Base-by-base conservation (phyloP, 2,113 vertebrate genomes). In the Arvicanthis niloticus region DNA sequence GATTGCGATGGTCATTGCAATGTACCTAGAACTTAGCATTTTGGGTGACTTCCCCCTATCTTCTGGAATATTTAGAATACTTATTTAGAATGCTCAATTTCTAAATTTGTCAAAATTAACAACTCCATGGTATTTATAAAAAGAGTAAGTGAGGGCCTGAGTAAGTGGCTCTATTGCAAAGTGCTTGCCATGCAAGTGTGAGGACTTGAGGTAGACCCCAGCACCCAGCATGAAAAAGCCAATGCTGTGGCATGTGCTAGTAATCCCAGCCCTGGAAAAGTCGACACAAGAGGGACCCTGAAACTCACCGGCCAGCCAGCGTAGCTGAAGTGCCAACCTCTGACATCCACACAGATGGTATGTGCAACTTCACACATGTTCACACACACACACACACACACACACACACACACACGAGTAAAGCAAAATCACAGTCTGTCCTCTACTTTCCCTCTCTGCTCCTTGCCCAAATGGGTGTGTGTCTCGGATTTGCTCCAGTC, bases 401-500 rank as follows among this genome's bases (percentile, higher is more conserved):
- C 3, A 42, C 81, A 84, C 21, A 75, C n/a, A 42, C n/a, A 73
- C 29, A 34, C 68, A 37, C 2, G 13, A 48, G 29, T 45, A 45
- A 95, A 76, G 67, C 91, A 77, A 97, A 67, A 93, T 97, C n/a
- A 93, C 37, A 60, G 22, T 82, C 80, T 84, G 67, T 17, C 22
- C 4, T 51, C 11, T 53, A 58, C 13, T 76, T 8, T 75, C 31
- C 21, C 2, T n/a, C 34, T 17, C 31, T 91, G 58, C 37, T 17
- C 40, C 19, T 3, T 17, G 15, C 31, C 5, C 48, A 89, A 87
- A 65, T 78, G 51, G 37, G 42, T 72, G 34, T 58, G 91, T 70
- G 80, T 94, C 96, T 97, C 97, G 84, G 58, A 98, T 98, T 97
- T 98, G 96, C 97, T 95, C 98, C 97, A 37, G 97, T 97, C 97